Conservation (phyloP, 2,888 invertebrate species). For the Drosophila greeni region DNA sequence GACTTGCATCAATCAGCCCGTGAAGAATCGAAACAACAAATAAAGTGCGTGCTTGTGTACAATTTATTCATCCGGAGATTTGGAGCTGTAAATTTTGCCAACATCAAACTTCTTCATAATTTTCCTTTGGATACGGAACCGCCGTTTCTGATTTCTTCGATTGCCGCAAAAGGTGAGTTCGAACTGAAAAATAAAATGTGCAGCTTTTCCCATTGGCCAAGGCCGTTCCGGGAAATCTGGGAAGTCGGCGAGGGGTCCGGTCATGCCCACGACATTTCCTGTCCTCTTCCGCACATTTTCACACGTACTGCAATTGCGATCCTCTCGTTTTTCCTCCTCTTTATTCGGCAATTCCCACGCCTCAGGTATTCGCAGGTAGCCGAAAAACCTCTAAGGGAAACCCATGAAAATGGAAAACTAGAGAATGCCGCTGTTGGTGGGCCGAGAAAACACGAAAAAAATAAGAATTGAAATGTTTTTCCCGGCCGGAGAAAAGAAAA, state of each 20-base stretch:
- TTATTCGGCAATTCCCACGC: constrained; percentile 61
- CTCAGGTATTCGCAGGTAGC: constrained; percentile 54
- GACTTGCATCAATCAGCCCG: constrained; percentile 30
- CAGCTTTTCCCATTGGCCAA: constrained; percentile 33
- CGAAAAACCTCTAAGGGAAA: constrained; percentile 41
- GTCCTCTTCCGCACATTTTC: constrained; percentile 61
- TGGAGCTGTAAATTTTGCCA: constrained; percentile 1
- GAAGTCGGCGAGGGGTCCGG: constrained; percentile 25
- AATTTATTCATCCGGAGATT: constrained; percentile 15
- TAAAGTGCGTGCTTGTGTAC: constrained; percentile 13
- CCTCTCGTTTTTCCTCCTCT: constrained; percentile 19
- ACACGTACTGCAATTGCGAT: constrained; percentile 68
- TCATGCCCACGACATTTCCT: constrained; percentile 53
- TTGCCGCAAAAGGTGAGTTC: constrained; percentile 32
- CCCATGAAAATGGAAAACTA: constrained; percentile 39
- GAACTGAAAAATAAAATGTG: constrained; percentile 4
- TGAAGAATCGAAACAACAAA: background rate
- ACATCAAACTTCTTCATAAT: constrained; percentile 2
- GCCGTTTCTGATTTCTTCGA: background rate
- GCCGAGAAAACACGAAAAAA: constrained; percentile 31
- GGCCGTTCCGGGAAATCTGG: constrained; percentile 28
- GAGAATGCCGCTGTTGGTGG: constrained; percentile 64
- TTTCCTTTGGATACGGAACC: constrained; percentile 28
- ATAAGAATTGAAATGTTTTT: constrained; percentile 50
- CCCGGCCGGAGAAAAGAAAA: constrained; percentile 39